These are phyloP conservation scores for Physeter macrocephalus DNA, from an alignment of 2,113 vertebrate genomes.

Conservation along the genomic window DNA sequence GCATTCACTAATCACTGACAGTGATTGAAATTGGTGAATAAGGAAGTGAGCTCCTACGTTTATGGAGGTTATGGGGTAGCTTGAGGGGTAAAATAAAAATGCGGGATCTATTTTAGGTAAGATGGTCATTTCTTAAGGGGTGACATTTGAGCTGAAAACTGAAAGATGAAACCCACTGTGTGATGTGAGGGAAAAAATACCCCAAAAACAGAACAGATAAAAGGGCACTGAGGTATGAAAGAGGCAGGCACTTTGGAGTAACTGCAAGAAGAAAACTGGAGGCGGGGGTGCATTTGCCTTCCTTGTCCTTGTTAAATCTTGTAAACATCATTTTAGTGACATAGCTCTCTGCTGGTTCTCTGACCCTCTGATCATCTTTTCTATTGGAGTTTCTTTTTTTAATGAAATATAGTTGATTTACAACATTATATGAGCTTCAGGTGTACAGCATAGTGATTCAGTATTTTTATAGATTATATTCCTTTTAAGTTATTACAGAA, in stretches of 20 bases:
- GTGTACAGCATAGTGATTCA: too few species aligned
- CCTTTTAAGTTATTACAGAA: too few species aligned
- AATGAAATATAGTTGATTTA: too few species aligned
- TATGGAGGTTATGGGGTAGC: neutral
- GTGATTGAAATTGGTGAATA: neutral
- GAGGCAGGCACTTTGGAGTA: neutral
- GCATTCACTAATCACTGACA: neutral
- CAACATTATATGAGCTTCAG: too few species aligned
- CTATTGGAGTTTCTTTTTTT: too few species aligned
- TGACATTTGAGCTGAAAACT: neutral
- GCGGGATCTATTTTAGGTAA: neutral
- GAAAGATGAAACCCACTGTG: neutral
- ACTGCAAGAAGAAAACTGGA: neutral
- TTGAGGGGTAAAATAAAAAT: neutral
- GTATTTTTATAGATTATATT: too few species aligned
- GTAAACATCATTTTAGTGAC: neutral
- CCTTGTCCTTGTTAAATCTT: neutral
- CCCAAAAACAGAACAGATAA: neutral
- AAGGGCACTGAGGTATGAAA: neutral
- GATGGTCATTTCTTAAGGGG: neutral
- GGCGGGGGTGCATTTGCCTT: neutral
- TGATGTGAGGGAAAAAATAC: neutral
- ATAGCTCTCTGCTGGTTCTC: neutral
- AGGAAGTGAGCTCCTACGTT: neutral
- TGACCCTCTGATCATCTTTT: neutral